phyloP scores from a whole-genome alignment of 2,888 invertebrate species.

The Ptychoptera albimana region DNA sequence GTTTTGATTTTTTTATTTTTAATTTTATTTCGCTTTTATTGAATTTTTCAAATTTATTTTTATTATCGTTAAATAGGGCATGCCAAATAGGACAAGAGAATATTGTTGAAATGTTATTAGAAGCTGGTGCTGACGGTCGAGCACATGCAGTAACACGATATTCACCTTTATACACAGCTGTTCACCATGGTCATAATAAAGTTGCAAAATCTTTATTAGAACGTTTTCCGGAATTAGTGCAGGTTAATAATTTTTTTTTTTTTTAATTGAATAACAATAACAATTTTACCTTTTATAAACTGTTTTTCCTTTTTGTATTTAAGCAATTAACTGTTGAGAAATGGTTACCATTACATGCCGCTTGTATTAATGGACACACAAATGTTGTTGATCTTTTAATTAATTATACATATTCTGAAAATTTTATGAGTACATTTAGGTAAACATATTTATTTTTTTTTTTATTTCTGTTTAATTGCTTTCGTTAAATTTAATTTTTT shows the following conservation, averaged over 20 bases:
- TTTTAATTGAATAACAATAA: too few species aligned
- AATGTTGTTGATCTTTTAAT: slow-evolving; percentile 62
- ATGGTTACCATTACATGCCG: slow-evolving; percentile 86
- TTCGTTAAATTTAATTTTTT: neutral
- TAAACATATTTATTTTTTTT: slow-evolving; percentile 14
- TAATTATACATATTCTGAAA: slow-evolving; percentile 63
- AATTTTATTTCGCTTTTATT: neutral
- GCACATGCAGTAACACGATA: slow-evolving; percentile 83
- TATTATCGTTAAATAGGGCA: slow-evolving; percentile 40
- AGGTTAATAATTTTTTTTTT: slow-evolving; percentile 29
- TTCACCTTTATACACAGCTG: slow-evolving; percentile 81
- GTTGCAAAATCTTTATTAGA: slow-evolving; percentile 59
- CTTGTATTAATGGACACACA: slow-evolving; percentile 76
- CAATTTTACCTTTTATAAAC: too few species aligned
- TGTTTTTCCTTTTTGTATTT: slow-evolving; percentile 12
- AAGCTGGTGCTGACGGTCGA: slow-evolving; percentile 73
- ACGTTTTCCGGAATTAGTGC: slow-evolving; percentile 71
- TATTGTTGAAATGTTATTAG: slow-evolving; percentile 60
- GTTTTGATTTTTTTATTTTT: neutral
- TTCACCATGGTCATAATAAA: slow-evolving; percentile 67
- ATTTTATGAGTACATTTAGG: slow-evolving; percentile 44
- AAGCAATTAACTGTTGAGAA: slow-evolving; percentile 78
- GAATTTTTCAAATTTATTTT: neutral
- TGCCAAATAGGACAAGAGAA: slow-evolving; percentile 70
- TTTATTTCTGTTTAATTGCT: slow-evolving; percentile 1